Evolutionary conservation across 2,797 vertebrate species (phyloP).

Genomic region (Poecilia picta): DNA sequence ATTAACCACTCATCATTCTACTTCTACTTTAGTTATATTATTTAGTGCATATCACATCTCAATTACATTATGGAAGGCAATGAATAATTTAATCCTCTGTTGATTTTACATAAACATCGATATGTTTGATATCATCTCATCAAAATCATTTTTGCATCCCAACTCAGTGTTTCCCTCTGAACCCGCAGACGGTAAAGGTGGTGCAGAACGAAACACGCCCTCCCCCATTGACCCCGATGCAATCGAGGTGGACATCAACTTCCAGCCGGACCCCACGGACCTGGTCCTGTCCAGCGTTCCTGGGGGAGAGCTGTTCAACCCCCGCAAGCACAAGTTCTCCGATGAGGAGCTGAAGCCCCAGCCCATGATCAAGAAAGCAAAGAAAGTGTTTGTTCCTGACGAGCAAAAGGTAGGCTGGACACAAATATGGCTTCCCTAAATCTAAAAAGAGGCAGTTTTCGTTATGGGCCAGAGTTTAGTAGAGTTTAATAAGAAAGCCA

Average conservation of each 20-base stretch:
- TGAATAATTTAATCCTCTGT: background rate
- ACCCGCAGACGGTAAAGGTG: conserved; percentile 7
- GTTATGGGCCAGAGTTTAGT: background rate
- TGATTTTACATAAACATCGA: background rate
- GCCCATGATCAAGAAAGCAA: conserved; percentile 99
- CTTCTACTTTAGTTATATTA: background rate
- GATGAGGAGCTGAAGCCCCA: conserved; percentile 97
- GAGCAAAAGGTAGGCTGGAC: conserved; percentile 88
- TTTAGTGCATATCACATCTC: background rate
- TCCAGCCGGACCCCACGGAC: conserved; percentile 95
- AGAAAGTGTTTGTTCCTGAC: conserved; percentile 95
- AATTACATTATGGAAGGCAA: background rate
- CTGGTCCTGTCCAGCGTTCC: conserved; percentile 95
- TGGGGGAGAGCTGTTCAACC: conserved; percentile 95
- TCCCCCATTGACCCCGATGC: conserved; percentile 86
- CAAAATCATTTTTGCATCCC: background rate
- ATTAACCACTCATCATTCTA: background rate
- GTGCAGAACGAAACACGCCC: conserved; percentile 61
- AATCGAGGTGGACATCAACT: conserved; percentile 92
- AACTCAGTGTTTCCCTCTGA: background rate
- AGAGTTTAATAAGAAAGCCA: background rate
- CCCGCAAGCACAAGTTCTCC: conserved; percentile 94
- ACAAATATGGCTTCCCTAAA: background rate
- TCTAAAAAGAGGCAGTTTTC: background rate
- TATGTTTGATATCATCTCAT: background rate